Percentiles rank a stretch among this genome's conserved stretches.
Evolutionary conservation across 1,140 invertebrate genomes (phyloP).

Genomic region (Adoxophyes honmai): DNA sequence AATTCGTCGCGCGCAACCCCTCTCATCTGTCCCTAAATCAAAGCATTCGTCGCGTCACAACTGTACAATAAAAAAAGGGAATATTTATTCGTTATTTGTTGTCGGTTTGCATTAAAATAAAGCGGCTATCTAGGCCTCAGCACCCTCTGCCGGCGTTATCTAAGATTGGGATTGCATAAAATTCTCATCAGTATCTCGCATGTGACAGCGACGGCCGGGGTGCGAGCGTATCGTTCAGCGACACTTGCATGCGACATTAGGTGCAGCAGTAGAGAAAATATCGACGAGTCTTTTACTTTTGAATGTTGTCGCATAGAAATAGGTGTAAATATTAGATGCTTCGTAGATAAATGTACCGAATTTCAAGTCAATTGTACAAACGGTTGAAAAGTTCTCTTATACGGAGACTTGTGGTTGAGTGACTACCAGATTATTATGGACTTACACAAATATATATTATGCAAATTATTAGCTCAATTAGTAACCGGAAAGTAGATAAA

Average conservation of each 20-base stretch:
- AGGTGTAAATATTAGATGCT: too few relatives aligned
- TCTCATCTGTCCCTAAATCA: slow-evolving; percentile 64
- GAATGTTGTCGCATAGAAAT: too few relatives aligned
- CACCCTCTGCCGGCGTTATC: slow-evolving; percentile 59
- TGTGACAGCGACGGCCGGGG: slow-evolving; percentile 47
- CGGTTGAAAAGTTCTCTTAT: too few relatives aligned
- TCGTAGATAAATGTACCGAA: too few relatives aligned
- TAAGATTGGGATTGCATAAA: slow-evolving; percentile 71
- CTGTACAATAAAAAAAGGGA: slow-evolving; percentile 68
- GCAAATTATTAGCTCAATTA: too few relatives aligned
- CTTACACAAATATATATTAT: too few relatives aligned
- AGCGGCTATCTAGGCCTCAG: slow-evolving; percentile 56
- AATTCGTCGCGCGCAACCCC: slow-evolving; percentile 61
- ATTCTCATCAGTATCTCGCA: slow-evolving; percentile 62
- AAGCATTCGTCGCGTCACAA: slow-evolving; percentile 63
- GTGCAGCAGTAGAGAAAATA: background rate
- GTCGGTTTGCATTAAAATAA: slow-evolving; percentile 71
- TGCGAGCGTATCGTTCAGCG: slow-evolving; percentile 46
- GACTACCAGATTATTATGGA: too few relatives aligned
- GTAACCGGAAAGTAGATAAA: too few relatives aligned
- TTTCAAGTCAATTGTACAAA: too few relatives aligned
- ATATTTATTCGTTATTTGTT: slow-evolving; percentile 75
- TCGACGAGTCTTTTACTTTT: too few relatives aligned
- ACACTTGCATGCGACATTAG: background rate
- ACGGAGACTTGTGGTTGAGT: too few relatives aligned